Base-by-base conservation (phyloP, 1,140 invertebrate genomes). In the Ips typographus region DNA sequence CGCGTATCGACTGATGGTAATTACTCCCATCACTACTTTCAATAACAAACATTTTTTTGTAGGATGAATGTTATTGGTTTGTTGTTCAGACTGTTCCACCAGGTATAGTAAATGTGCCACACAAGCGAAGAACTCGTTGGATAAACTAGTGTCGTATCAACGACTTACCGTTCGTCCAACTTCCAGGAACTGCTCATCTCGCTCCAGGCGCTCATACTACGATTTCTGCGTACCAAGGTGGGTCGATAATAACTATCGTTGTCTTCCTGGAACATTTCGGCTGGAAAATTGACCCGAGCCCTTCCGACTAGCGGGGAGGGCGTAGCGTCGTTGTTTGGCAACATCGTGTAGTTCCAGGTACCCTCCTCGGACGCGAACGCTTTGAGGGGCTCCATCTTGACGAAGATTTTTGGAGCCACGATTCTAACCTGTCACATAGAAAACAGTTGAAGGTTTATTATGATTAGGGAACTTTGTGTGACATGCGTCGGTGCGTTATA, bases 161-260 rank as follows among this genome's bases (percentile, higher is more conserved):
- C 22, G 22, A 22, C 81, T 84, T 77, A 92, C 91, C 91, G 90
- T 80, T 93, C 91, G 75, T 93, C 91, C 73, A 91, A 85, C 74
- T 87, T 87, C 82, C 91, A 91, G 61, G 90, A 91, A 53, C 90
- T 84, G 72, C 90, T 92, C 76, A 92, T 87, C 76, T 92, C 90
- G 77, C 90, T 91, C 90, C 91, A 92, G 2, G 90, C 91, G 75
- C 91, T 92, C 90, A 93, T 91, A 68, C 90, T 91, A n/a, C 89
- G 75, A 77, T 88, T 83, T 66, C 90, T 75, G 72, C 85, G 74
- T 72, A 80, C 79, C 80, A 74, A 81, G 69, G 77, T n/a, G 8
- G 86, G 81, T 69, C 87, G 79, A 36, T 49, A 41, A 37, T 47
- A 44, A 40, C 44, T 63, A 4, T 69, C 52, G 37, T 8, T 7